These are phyloP conservation scores for Falco cherrug DNA, from an alignment of 2,797 vertebrate species.

Conservation along the genomic window DNA sequence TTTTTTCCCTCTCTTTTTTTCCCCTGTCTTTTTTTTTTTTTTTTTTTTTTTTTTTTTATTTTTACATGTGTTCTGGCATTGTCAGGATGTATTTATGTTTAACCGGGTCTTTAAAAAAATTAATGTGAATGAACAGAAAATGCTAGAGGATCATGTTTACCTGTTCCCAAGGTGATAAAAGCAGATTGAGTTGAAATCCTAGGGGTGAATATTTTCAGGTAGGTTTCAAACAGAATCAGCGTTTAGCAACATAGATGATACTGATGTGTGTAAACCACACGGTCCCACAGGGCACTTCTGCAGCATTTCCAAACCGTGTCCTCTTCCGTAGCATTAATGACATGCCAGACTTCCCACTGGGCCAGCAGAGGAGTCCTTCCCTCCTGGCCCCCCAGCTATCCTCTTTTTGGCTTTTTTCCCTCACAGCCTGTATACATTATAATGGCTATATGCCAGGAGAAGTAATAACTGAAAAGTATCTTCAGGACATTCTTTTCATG, in stretches of 20 bases:
- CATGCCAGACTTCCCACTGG: not conserved
- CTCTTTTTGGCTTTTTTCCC: not conserved
- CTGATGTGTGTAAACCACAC: not conserved
- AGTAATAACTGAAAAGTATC: not conserved
- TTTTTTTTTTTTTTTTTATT: too few relatives aligned
- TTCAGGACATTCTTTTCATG: not conserved
- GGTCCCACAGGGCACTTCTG: not conserved
- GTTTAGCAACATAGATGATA: not conserved
- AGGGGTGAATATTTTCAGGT: not conserved
- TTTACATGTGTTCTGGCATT: not conserved
- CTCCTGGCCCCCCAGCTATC: not conserved
- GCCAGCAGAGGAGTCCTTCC: not conserved
- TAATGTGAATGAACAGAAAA: constrained; percentile 6
- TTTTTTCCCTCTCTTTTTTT: rapidly evolving
- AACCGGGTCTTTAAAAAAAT: not conserved
- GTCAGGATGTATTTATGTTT: not conserved
- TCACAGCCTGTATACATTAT: not conserved
- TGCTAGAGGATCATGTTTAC: not conserved
- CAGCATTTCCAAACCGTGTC: not conserved
- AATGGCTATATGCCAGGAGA: not conserved
- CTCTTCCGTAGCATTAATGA: not conserved
- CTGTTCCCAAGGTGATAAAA: constrained; percentile 40
- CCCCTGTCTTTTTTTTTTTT: not conserved
- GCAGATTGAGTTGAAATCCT: constrained; percentile 18
- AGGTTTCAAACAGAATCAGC: constrained; percentile 2